A percentile compares a stretch with the other conserved stretches of the same genome.
Evolutionary conservation across 2,888 invertebrate species (phyloP).

Genomic region (Amitus sp.): DNA sequence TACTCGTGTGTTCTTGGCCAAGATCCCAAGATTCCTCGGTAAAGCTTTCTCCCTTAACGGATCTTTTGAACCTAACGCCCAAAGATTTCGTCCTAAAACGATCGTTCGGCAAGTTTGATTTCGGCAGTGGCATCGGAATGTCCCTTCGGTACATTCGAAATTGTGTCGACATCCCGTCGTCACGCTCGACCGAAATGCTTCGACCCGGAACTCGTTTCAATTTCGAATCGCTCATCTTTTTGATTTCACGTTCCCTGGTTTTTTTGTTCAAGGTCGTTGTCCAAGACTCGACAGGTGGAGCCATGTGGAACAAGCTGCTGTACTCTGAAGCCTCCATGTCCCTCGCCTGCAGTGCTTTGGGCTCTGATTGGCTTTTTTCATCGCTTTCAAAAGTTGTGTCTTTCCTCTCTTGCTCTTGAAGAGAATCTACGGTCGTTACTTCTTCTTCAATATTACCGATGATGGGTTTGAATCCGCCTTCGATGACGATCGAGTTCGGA

Average conservation of each 20-base stretch:
- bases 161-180: slow-evolving; percentile 78
- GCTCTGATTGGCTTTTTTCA: too few species aligned
- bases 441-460: slow-evolving; percentile 66
- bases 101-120: slow-evolving; percentile 63
- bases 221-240: slow-evolving; percentile 69
- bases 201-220: slow-evolving; percentile 53
- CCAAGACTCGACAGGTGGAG: slow-evolving; percentile 73
- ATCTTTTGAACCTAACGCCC: slow-evolving; percentile 47
- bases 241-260: slow-evolving; percentile 73
- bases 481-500: slow-evolving; percentile 82
- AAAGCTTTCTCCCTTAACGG: slow-evolving; percentile 35
- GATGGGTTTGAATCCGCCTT: slow-evolving; percentile 87
- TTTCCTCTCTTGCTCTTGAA: too few species aligned
- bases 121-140: slow-evolving; percentile 73
- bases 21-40: slow-evolving; percentile 26
- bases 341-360: slow-evolving; percentile 66
- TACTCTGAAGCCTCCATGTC: slow-evolving; percentile 74
- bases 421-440: slow-evolving; percentile 5
- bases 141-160: slow-evolving; percentile 81
- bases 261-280: too few species aligned
- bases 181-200: slow-evolving; percentile 70
- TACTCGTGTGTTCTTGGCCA: slow-evolving; percentile 29
- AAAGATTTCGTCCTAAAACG: slow-evolving; percentile 17
- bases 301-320: slow-evolving; percentile 76
- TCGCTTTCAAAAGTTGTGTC: too few species aligned